These are phyloP conservation scores for Hystrix brachyura DNA, from an alignment of 2,113 vertebrate species.

Conservation along the genomic window DNA sequence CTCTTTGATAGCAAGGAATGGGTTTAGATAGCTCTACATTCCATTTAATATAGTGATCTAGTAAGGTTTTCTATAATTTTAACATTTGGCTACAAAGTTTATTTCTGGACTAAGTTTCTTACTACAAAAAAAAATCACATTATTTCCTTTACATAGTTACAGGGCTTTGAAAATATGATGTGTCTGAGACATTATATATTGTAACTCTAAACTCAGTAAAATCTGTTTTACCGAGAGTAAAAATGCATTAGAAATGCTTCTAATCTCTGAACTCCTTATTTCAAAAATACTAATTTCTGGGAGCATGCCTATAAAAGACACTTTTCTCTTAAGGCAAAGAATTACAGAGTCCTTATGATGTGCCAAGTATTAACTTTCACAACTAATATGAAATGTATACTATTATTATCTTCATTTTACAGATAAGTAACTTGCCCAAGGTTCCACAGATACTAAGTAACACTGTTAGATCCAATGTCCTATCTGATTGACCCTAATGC, in stretches of 20 bases:
- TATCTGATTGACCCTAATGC: neutral
- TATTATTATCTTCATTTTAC: slow-evolving; percentile 26
- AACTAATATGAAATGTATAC: slow-evolving; percentile 20
- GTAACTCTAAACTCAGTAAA: slow-evolving; percentile 35
- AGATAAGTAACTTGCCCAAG: neutral
- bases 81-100: neutral
- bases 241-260: neutral
- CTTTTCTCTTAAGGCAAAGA: slow-evolving; percentile 9
- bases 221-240: no score
- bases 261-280: slow-evolving; percentile 51
- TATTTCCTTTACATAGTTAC: slow-evolving; percentile 26
- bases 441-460: slow-evolving; percentile 26
- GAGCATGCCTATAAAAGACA: neutral
- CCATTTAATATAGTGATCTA: slow-evolving; percentile 48
- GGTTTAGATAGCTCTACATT: neutral
- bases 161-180: slow-evolving; percentile 48
- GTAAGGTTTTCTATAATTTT: slow-evolving; percentile 35
- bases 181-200: neutral
- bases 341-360: slow-evolving; percentile 6
- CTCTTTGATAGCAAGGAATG: neutral
- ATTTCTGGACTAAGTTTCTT: slow-evolving; percentile 16
- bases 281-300: slow-evolving; percentile 57
- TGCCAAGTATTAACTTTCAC: slow-evolving; percentile 14
- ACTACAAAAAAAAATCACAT: neutral
- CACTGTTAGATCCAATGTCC: neutral